Base-by-base conservation (phyloP, 2,113 vertebrate genomes). In the Tonatia bakeri region DNA sequence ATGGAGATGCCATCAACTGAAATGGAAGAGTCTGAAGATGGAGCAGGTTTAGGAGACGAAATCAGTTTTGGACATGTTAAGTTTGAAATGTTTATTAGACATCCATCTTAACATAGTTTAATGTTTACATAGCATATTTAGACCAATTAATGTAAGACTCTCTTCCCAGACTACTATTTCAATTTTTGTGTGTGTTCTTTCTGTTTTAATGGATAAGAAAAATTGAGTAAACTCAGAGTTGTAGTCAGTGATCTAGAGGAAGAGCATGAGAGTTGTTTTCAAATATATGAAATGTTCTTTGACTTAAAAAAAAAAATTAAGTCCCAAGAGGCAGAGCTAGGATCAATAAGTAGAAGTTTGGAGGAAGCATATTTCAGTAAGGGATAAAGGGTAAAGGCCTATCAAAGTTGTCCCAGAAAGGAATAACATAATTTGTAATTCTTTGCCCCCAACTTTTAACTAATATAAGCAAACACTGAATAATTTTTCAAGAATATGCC, bases 351-450 rank as follows among this genome's bases (percentile, higher is more conserved):
- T 82, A 28, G 36, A 88, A 76, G 33, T 83, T 87, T 90, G 24
- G n/a, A 80, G n/a, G 50, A 90, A 82, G 24, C 52, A 95, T 36
- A 17, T 90, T 95, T 85, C n/a, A 92, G 4, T 69, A 76, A 52
- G 28, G 26, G 11, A 6, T 61, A 76, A 91, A 65, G 20, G 50
- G 79, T 83, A 50, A 65, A 81, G 43, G n/a, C 38, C 40, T 77
- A 8, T 2, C 50, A 70, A 26, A 90, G 50, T 36, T 81, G 2
- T 33, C 40, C 40, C 24, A 73, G 20, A 72, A 80, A 69, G 59
- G n/a, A 79, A 28, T 91, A 45, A 50, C 28, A 69, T 79, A 76
- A 87, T 88, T 80, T 85, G 22, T 14, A 52, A 9, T 89, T 94
- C 16, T 89, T 81, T 67, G 2, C 26, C 24, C 10, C 15, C 13